Evolutionary conservation across 2,888 invertebrate genomes (phyloP), one percentile per base, ranked within the genome.

Genomic region (Pasiphila rectangulata): DNA sequence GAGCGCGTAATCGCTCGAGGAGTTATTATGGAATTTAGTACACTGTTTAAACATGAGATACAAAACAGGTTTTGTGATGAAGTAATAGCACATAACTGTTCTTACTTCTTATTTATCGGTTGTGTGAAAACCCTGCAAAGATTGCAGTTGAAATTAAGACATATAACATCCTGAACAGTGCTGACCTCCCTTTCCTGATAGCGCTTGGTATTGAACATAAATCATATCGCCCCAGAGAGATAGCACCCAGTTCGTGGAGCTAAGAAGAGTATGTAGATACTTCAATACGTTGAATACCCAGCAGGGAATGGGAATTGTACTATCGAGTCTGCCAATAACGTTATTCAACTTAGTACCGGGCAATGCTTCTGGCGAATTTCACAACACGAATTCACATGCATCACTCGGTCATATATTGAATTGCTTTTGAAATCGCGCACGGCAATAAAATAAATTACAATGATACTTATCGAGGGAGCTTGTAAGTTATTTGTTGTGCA

Each of bases 121-220:
- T 19, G 40, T 21, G 34, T 50, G 51, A 39, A 51, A 64, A 57
- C 59, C 62, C 59, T 54, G 47, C 39, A 41, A 54, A 54, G 59
- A 59, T 56, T 63, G 59, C 52, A 63, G 63, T 66, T 70, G 67
- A 74, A 75, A 76, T 80, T 76, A 75, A 81, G 79, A 78, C 67
- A 69, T 70, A 55, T 69, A 71, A 74, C 77, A 79, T 79, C 79
- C 75, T 81, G 75, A 73, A 64, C 64, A 67, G 57, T 63, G 64
- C 66, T 75, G 77, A 76, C 79, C 75, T 72, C 67, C 61, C 62
- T 64, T 61, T 57, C 51, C 43, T 70, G 73, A 74, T 75, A 77
- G 67, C 66, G 63, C 54, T 51, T 56, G 57, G 56, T 64, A 58
- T 63, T 61, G 61, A 62, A 60, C 65, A 75, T 79, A 76, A 79